phyloP scores from a whole-genome alignment of 2,797 vertebrate species.

The Labroides dimidiatus region DNA sequence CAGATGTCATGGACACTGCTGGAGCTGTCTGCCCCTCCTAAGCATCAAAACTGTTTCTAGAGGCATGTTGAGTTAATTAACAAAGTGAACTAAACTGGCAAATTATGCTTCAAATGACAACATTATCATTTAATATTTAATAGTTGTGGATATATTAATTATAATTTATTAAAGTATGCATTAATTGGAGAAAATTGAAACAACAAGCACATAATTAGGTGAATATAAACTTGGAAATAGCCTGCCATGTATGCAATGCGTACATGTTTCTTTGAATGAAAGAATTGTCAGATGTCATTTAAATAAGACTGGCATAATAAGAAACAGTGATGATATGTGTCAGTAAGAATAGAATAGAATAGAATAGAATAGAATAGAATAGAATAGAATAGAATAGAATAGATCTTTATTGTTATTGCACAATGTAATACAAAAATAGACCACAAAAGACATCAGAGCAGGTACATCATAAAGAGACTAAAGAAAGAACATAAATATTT shows the following conservation, averaged over 20 bases:
- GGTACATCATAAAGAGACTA: too few species aligned
- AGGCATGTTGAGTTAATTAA: not conserved
- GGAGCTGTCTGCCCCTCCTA: too few species aligned
- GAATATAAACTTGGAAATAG: constrained; percentile 20
- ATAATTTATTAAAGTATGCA: constrained; percentile 2
- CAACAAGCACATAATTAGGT: constrained; percentile 21
- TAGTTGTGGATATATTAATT: constrained; percentile 13
- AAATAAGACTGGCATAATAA: not conserved
- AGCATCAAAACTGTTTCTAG: not conserved
- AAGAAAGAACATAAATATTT: too few species aligned
- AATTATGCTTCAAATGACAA: constrained; percentile 15
- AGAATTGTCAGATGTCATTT: not conserved
- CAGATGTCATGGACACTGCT: too few species aligned
- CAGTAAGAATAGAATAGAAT: too few species aligned
- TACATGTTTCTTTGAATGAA: constrained; percentile 3
- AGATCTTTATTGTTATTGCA: too few species aligned
- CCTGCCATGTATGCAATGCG: constrained; percentile 24
- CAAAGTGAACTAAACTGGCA: not conserved
- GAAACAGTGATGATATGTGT: not conserved
- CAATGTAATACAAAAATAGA: too few species aligned
- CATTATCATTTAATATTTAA: constrained; percentile 17
- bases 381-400: too few species aligned
- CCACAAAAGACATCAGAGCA: too few species aligned
- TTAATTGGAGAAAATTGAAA: constrained; percentile 20
- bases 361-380: too few species aligned